Base-by-base conservation (phyloP, 2,888 invertebrate genomes). In the Melinaea marsaeus region DNA sequence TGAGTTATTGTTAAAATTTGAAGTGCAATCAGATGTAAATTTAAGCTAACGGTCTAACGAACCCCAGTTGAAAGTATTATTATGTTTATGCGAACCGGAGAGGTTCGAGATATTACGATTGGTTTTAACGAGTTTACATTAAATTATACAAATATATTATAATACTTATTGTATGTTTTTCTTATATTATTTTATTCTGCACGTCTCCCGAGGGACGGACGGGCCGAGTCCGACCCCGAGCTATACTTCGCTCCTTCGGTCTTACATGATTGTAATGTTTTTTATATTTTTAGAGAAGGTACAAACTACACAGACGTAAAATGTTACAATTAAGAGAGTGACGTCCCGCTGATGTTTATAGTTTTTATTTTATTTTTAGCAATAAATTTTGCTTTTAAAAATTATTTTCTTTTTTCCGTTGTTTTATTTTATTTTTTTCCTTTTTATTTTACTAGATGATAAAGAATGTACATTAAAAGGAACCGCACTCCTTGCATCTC, bases 311-410 rank as follows among this genome's bases (percentile, higher is more conserved):
- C 78, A 79, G 79, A 80, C 80, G 79, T 74, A 77, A 78, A 77
- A 58, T 62, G 75, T 72, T 80, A 78, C 77, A 74, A 77, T 76
- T 81, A 84, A 86, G 83, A 86, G 83, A 85, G 81, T 79, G 78
- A 74, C 85, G 83, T 88, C 85, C 84, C 86, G 87, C 87, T 88
- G 84, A 82, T 81, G 88, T 86, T 87, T 89, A 87, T 85, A 86
- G 83, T 86, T 87, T 83, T 86, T 87, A 88, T 88, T 86, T 89
- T 84, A 87, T 86, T 71, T 51, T 86, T 90, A 90, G 90, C 90
- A 90, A 90, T 90, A 90, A 90, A 90, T 83, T n/a, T 90, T 90
- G 90, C 90, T 90, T 90, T 85, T 87, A 85, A 82, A 86, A 82
- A 86, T 75, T 83, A 78, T 82, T 88, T 88, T 88, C 71, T 64